phyloP scores from a whole-genome alignment of 1,140 invertebrate genomes.

The Drosophila ficusphila region DNA sequence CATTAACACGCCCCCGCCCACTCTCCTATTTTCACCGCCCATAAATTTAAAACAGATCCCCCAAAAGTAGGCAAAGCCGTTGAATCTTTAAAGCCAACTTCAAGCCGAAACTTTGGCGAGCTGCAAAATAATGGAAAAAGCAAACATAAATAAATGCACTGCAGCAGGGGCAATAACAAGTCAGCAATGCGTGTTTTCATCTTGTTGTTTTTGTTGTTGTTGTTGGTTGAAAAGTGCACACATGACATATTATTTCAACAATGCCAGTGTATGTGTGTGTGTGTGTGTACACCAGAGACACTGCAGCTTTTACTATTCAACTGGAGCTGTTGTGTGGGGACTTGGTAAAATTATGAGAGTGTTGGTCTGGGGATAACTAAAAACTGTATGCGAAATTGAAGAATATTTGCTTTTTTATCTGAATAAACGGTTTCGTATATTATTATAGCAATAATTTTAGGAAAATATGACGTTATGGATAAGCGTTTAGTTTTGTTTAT shows the following conservation, averaged over 20 bases:
- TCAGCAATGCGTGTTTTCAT: conserved; percentile 20
- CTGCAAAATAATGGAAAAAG: conserved; percentile 38
- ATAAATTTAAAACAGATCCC: conserved; percentile 55
- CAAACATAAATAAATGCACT: conserved; percentile 62
- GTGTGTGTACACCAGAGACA: conserved; percentile 9
- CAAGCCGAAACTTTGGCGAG: conserved; percentile 30
- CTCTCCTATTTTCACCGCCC: not conserved
- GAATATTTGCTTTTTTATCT: too few species aligned
- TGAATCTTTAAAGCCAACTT: conserved; percentile 30
- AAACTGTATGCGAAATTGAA: too few species aligned
- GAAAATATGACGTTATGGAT: too few species aligned
- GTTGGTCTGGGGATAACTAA: not conserved
- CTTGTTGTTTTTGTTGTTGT: conserved; percentile 13
- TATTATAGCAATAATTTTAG: too few species aligned
- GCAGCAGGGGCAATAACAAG: conserved; percentile 41
- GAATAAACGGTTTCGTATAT: too few species aligned
- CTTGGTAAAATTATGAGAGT: not conserved
- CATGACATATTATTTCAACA: conserved; percentile 73
- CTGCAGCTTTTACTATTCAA: not conserved
- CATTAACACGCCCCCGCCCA: conserved; percentile 50
- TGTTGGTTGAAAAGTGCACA: conserved; percentile 61
- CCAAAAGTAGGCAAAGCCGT: conserved; percentile 49
- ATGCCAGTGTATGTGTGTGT: conserved; percentile 10
- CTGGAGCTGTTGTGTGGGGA: not conserved
- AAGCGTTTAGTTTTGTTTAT: too few species aligned